Percentiles rank a stretch among this genome's conserved stretches.
phyloP scores from a whole-genome alignment of 2,888 invertebrate species.

The Gasteruption jaculator region DNA sequence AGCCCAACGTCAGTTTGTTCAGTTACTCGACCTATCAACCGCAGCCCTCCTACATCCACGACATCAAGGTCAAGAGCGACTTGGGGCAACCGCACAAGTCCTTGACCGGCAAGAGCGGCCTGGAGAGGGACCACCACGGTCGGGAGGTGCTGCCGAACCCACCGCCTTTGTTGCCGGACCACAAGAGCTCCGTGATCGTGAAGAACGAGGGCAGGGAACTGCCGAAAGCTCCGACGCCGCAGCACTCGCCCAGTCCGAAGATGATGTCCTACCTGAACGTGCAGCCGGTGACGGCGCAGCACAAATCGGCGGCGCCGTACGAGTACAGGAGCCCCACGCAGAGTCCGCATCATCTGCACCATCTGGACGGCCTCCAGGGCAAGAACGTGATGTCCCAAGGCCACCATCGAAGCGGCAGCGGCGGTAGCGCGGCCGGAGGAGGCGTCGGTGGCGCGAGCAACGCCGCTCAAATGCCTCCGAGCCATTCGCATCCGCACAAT shows the following conservation, averaged over 20 bases:
- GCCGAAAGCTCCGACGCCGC: slow-evolving; percentile 53
- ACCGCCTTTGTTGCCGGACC: slow-evolving; percentile 65
- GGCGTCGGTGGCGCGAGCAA: slow-evolving; percentile 23
- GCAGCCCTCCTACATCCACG: slow-evolving; percentile 52
- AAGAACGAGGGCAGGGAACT: slow-evolving; percentile 69
- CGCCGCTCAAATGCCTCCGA: slow-evolving; percentile 45
- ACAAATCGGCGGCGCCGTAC: slow-evolving; percentile 43
- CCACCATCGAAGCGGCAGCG: slow-evolving; percentile 49
- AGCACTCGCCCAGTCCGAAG: slow-evolving; percentile 47
- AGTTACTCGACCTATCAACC: slow-evolving; percentile 62
- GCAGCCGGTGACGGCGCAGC: slow-evolving; percentile 38
- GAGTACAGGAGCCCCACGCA: slow-evolving; percentile 49
- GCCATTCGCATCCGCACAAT: slow-evolving; percentile 49
- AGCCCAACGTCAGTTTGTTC: slow-evolving; percentile 66
- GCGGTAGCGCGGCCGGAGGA: slow-evolving; percentile 31
- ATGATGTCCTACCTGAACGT: slow-evolving; percentile 48
- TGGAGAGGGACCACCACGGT: slow-evolving; percentile 47
- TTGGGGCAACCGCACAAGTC: slow-evolving; percentile 38
- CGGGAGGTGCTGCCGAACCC: slow-evolving; percentile 59
- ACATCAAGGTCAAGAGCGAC: slow-evolving; percentile 62
- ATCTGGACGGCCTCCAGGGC: slow-evolving; percentile 38
- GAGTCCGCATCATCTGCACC: slow-evolving; percentile 53
- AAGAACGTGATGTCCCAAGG: slow-evolving; percentile 34
- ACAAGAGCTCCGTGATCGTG: slow-evolving; percentile 74
- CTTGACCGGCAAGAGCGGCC: slow-evolving; percentile 44